Percentiles rank a stretch among this genome's conserved stretches.
phyloP scores from a whole-genome alignment of 64 coral and sea anemone species.

The Pachyseris speciosa region DNA sequence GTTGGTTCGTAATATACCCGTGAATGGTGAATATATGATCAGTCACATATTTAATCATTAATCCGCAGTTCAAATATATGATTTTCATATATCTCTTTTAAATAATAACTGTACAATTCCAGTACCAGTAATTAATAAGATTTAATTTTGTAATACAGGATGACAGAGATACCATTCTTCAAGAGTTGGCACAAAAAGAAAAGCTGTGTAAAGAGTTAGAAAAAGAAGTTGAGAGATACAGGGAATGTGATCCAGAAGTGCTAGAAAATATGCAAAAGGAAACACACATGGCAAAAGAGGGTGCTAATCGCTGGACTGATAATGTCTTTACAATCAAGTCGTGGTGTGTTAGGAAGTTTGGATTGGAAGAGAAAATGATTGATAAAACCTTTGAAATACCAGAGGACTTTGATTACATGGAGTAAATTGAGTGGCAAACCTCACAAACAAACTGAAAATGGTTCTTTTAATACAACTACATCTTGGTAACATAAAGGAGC shows the following conservation, averaged over 20 bases:
- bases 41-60: too few species aligned
- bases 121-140: too few species aligned
- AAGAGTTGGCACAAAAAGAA: constrained; percentile 85
- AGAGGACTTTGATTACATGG: constrained; percentile 98
- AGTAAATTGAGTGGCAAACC: constrained; percentile 10
- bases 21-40: too few species aligned
- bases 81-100: too few species aligned
- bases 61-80: too few species aligned
- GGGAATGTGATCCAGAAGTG: constrained; percentile 93
- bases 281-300: constrained; percentile 85
- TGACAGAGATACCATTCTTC: constrained; percentile 66
- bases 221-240: constrained; percentile 76
- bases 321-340: constrained; percentile 95
- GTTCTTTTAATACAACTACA: too few species aligned
- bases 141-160: constrained; percentile 43
- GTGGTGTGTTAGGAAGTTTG: constrained; percentile 96
- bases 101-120: too few species aligned
- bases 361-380: constrained; percentile 91
- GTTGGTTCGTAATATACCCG: too few species aligned
- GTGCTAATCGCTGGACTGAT: constrained; percentile 93
- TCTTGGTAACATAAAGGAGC: too few species aligned
- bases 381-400: constrained; percentile 98
- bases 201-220: constrained; percentile 54
- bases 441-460: too few species aligned
- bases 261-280: constrained; percentile 88